Evolutionary conservation across 2,888 invertebrate species (phyloP).

Genomic region (Piscicola geometra): DNA sequence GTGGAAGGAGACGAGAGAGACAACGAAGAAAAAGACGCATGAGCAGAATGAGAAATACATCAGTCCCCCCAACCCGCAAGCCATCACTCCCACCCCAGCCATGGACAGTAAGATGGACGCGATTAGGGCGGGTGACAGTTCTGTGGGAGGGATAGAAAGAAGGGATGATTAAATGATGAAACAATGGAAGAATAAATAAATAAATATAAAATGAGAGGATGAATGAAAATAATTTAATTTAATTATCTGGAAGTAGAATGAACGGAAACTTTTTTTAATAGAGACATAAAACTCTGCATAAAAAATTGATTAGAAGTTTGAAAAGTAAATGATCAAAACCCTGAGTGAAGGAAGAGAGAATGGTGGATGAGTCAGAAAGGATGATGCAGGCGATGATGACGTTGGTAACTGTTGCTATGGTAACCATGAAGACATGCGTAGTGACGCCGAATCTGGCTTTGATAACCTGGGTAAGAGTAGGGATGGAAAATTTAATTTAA

Average conservation of each 20-base stretch:
- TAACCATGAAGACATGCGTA: conserved; percentile 42
- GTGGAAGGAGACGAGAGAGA: not conserved
- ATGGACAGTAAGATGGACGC: conserved; percentile 37
- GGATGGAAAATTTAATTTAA: too few relatives aligned
- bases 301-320: too few relatives aligned
- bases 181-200: too few relatives aligned
- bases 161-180: too few relatives aligned
- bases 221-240: too few relatives aligned
- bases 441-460: conserved; percentile 39
- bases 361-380: conserved; percentile 39
- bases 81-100: not conserved
- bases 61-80: conserved; percentile 15
- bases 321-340: not conserved
- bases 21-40: not conserved
- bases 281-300: too few relatives aligned
- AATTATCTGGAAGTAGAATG: too few relatives aligned
- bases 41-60: conserved; percentile 27
- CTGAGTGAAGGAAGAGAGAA: conserved; percentile 36
- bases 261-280: too few relatives aligned
- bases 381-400: conserved; percentile 42
- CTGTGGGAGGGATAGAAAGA: not conserved
- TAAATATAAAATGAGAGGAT: too few relatives aligned
- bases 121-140: conserved; percentile 32
- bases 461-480: conserved; percentile 44
- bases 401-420: conserved; percentile 43